These are phyloP conservation scores for Stichodactyla helianthus DNA, from an alignment of 64 coral and sea anemone genomes.

Conservation along the genomic window DNA sequence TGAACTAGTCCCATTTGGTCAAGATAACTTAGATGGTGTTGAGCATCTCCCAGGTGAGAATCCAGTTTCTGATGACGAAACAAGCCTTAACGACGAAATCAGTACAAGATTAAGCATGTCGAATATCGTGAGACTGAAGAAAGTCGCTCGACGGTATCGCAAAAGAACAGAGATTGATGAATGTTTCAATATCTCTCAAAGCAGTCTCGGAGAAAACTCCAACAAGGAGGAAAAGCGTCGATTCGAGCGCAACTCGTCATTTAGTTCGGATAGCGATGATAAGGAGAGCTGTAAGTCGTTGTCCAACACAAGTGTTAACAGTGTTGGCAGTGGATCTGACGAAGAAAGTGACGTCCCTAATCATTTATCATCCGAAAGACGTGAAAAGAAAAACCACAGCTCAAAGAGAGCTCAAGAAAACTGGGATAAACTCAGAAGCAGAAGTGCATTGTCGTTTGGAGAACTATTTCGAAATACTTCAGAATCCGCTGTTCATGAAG, in stretches of 20 bases:
- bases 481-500: background rate
- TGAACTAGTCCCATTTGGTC: background rate
- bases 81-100: background rate
- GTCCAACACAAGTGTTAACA: background rate
- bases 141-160: background rate
- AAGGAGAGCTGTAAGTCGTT: background rate
- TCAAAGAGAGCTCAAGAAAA: constrained; percentile 5
- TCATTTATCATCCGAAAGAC: constrained; percentile 18
- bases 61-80: background rate
- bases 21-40: background rate
- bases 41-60: background rate
- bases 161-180: background rate
- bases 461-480: constrained; percentile 25
- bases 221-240: background rate
- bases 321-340: background rate
- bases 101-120: background rate
- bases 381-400: background rate
- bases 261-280: background rate
- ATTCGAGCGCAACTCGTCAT: background rate
- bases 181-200: background rate
- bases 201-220: background rate
- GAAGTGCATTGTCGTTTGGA: constrained; percentile 24
- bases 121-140: background rate
- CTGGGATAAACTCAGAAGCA: constrained; percentile 15
- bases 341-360: constrained; percentile 3